Evolutionary conservation across 2,888 invertebrate species (phyloP), one percentile per base, ranked within the genome.

Genomic region (Nomada goodeniana): DNA sequence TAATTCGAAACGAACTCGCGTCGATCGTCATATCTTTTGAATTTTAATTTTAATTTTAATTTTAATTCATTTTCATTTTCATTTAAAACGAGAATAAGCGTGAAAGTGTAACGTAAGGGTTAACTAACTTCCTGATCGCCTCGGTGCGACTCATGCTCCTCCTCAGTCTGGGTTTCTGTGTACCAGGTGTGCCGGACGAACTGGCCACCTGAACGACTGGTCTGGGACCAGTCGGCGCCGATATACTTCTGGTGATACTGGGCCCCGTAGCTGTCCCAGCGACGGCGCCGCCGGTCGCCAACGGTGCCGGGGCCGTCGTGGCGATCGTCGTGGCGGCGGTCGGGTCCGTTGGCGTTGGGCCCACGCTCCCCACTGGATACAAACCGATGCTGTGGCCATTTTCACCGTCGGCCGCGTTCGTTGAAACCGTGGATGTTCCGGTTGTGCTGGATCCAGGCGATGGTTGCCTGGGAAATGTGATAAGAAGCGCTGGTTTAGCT

Each of bases 161-260:
- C 94, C 89, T 95, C 91, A 91, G 94, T 92, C 90, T 95, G 91
- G 89, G 94, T 91, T 91, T 95, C 92, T 84, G 95, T 87, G 84
- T 92, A 90, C 89, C 94, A 88, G 86, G 92, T 88, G 76, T 94
- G 94, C 87, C 91, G 13, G 90, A 86, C 65, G 91, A 89, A 74
- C 87, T 90, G 68, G 83, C 91, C 83, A 86, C 92, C 84, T 91
- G 83, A 80, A 92, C 75, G 86, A 88, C 80, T 80, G 94, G 91
- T 85, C 93, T 89, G 0, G 93, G 90, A 67, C 91, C 92, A 29
- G 91, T 87, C 55, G 93, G 91, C 75, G 93, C 91, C 55, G 92
- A 91, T 61, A 90, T 87, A 86, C 92, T 92, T 60, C 92, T 89
- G 60, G 91, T 89, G 84, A 93, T 91, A 73, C 90, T 91, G 59